Evolutionary conservation across 2,888 invertebrate species (phyloP), one percentile per base, ranked within the genome.

Genomic region (Hydriomena furcata): DNA sequence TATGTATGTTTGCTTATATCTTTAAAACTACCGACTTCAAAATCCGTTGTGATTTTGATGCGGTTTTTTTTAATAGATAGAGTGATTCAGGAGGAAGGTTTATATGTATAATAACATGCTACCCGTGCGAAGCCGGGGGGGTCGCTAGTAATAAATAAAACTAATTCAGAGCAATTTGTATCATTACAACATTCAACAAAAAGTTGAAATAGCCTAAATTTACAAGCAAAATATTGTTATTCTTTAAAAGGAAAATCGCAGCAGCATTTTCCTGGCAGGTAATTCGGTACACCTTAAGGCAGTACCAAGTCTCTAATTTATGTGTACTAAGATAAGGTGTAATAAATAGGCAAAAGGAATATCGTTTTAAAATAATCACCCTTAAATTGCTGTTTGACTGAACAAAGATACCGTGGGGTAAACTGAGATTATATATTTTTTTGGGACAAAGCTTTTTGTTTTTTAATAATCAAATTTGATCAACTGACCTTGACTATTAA

Each of bases 281-380:
- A 17, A 2, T 17, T 23, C 45, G 46, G 47, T 58, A 57, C 36
- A 60, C 65, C 66, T 68, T 53, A 58, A 68, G 68, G 66, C 61
- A 61, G 54, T 40, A 42, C 48, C 49, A 34, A 55, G 45, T 60
- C 62, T 62, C 61, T 65, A 77, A 79, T 78, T 79, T 72, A 79
- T 76, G 70, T 65, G 59, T 65, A 63, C 57, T 61, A 49, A 76
- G 79, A 79, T 79, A 79, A 78, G 67, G 55, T 58, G 67, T 76
- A 65, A 75, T 78, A 76, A 76, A 77, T 76, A 77, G 73, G 74
- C 66, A 63, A 60, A 65, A 68, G 69, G 65, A 74, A 73, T 74
- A 77, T 69, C 68, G 71, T 70, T 77, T 73, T 71, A 71, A 76
- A 78, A 77, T 78, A 73, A 78, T 76, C 71, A 65, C 72, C 69